A percentile compares a stretch with the other conserved stretches of the same genome.
Conservation (phyloP, 2,113 vertebrate genomes). For the Riparia riparia region DNA sequence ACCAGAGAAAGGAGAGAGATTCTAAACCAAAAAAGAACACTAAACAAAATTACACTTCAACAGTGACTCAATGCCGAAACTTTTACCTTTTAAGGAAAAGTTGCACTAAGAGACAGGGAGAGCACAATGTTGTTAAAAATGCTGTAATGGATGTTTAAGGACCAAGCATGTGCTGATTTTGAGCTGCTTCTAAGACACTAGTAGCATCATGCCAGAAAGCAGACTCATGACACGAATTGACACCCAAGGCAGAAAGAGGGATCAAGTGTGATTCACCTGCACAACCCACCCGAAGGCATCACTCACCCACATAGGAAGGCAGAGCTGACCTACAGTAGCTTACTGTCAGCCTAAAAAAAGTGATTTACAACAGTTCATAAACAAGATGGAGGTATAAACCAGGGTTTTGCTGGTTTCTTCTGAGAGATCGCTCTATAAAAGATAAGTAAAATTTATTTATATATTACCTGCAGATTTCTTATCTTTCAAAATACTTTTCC, state of each 20-base stretch:
- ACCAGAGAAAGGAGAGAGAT: neutral
- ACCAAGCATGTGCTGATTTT: neutral
- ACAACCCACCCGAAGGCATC: neutral
- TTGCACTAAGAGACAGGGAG: neutral
- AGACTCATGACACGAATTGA: neutral
- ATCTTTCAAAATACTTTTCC: neutral
- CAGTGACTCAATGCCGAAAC: neutral
- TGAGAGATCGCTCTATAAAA: neutral
- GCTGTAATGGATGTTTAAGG: neutral
- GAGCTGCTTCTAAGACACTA: neutral
- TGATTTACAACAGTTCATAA: neutral
- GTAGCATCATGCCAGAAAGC: neutral
- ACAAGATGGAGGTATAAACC: neutral
- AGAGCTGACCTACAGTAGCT: neutral
- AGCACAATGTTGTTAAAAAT: neutral
- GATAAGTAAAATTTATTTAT: neutral
- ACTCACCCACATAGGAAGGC: neutral
- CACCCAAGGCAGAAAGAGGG: neutral
- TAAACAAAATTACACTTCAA: neutral
- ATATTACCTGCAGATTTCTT: neutral
- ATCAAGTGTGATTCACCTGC: neutral
- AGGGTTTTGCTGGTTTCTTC: neutral
- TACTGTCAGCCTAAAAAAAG: neutral
- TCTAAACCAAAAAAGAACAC: neutral
- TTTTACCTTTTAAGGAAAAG: conserved; percentile 2